These are phyloP conservation scores for Sceliomorpha sp. DNA, from an alignment of 2,888 invertebrate genomes.

Conservation along the genomic window DNA sequence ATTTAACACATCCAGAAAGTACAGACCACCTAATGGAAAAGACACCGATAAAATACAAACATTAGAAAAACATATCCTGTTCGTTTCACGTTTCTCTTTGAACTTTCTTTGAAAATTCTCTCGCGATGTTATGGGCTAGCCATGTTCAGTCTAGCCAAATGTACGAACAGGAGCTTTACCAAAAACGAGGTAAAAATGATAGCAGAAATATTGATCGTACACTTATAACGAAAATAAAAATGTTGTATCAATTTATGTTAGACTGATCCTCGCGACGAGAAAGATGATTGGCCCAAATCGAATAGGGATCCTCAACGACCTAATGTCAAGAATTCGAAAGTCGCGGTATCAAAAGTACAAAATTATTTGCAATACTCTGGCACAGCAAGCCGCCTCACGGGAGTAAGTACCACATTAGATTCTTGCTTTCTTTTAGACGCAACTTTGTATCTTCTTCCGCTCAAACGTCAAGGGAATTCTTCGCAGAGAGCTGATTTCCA, in stretches of 20 bases:
- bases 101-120: no score
- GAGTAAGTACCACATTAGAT: slow-evolving; percentile 63
- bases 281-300: slow-evolving; percentile 1
- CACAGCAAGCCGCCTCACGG: slow-evolving; percentile 58
- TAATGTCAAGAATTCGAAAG: slow-evolving; percentile 58
- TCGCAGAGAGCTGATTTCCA: slow-evolving; percentile 27
- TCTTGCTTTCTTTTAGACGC: slow-evolving; percentile 30
- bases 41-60: no score
- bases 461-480: slow-evolving; percentile 28
- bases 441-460: slow-evolving; percentile 34
- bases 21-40: no score
- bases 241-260: background rate
- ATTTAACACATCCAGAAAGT: no score
- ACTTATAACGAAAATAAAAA: no score
- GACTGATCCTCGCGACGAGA: background rate
- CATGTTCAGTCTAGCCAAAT: no score
- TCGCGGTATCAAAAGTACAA: slow-evolving; percentile 70
- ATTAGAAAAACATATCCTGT: no score
- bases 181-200: no score
- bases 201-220: no score
- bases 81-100: no score
- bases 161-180: no score
- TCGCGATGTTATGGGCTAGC: no score
- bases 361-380: slow-evolving; percentile 65
- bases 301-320: slow-evolving; percentile 43